Evolutionary conservation across 1,140 invertebrate genomes (phyloP).

Genomic region (Formica exsecta): DNA sequence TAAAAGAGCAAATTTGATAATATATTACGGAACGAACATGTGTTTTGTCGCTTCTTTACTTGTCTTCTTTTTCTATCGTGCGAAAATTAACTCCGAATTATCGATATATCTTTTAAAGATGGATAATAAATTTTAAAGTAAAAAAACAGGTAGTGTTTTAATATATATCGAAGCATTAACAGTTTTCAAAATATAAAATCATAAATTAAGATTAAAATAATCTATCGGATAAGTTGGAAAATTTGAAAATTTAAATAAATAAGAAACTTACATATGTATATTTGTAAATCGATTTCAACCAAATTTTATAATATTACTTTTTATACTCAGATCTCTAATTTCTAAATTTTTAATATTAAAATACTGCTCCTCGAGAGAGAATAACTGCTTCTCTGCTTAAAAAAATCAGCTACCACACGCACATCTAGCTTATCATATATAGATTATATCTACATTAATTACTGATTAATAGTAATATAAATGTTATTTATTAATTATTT

Average conservation of each 20-base stretch:
- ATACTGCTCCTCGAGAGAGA: not conserved
- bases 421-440: too few species aligned
- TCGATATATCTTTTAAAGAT: not conserved
- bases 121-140: not conserved
- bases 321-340: too few species aligned
- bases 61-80: not conserved
- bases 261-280: not conserved
- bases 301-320: too few species aligned
- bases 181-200: not conserved
- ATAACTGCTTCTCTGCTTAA: not conserved
- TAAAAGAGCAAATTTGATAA: not conserved
- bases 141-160: not conserved
- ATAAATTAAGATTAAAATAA: not conserved
- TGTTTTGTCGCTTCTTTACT: not conserved
- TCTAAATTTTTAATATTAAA: slow-evolving; percentile 3
- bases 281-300: not conserved
- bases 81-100: not conserved
- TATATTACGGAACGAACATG: not conserved
- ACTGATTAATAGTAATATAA: too few species aligned
- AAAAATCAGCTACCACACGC: too few species aligned
- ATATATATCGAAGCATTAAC: not conserved
- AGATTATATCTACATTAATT: too few species aligned
- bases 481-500: too few species aligned
- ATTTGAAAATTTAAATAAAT: too few species aligned
- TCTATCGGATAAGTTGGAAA: too few species aligned